Conservation (phyloP, 2,113 vertebrate species). For the Heterotilapia buettikoferi region DNA sequence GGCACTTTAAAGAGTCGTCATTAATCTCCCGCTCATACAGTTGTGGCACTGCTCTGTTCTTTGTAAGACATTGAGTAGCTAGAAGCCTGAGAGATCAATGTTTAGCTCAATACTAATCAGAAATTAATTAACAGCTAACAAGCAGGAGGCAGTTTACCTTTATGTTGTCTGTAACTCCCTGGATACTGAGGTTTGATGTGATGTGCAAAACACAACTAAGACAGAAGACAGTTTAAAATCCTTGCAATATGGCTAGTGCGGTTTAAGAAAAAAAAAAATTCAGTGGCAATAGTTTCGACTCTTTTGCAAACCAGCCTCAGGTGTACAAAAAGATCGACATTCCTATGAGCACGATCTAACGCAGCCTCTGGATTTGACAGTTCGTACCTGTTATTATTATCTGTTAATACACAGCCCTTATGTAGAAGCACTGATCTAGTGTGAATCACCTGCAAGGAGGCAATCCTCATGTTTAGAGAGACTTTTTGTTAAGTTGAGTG, state of each 20-base stretch:
- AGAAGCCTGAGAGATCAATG: background rate
- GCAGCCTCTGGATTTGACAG: background rate
- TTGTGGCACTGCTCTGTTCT: background rate
- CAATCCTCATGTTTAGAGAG: slow-evolving; percentile 11
- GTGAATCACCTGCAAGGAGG: slow-evolving; percentile 33
- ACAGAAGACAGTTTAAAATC: background rate
- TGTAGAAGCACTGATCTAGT: slow-evolving; percentile 4
- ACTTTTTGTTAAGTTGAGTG: background rate
- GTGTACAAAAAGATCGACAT: background rate
- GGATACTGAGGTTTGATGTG: background rate
- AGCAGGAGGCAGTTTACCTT: background rate
- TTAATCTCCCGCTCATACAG: background rate
- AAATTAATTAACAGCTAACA: background rate
- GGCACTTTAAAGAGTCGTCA: slow-evolving; percentile 47
- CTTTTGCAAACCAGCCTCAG: background rate
- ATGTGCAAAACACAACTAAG: background rate
- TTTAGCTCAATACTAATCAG: background rate
- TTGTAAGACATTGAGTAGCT: background rate
- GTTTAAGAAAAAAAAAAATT: background rate
- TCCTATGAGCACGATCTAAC: background rate
- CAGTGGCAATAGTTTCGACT: background rate
- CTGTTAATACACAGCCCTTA: slow-evolving; percentile 44
- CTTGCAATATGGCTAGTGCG: background rate
- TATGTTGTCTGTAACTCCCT: background rate
- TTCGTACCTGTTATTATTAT: background rate